Base-by-base conservation (phyloP, 2,113 vertebrate species). In the Periophthalmodon schlosseri region DNA sequence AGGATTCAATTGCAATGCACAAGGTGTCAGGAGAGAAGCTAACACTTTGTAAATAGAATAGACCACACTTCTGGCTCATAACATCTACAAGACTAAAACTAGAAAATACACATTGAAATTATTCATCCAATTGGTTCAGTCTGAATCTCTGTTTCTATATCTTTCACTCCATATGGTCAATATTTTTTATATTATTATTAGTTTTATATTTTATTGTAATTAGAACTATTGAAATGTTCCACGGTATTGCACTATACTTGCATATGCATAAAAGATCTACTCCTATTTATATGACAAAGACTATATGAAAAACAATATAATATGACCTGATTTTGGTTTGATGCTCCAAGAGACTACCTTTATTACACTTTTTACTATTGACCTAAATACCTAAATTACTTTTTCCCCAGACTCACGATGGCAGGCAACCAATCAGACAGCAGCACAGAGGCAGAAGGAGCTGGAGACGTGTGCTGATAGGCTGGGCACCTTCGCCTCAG, bases 391-490 rank as follows among this genome's bases (percentile, higher is more conserved):
- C 33, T 58, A n/a, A 0, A 36, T 70, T 44, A 6, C 47, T 16
- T 36, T 52, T 57, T 24, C 57, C 70, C 63, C 34, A 99, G 98
- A 97, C 69, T 93, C 93, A 49, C 94, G 94, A 72, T 99, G 98
- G 98, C 94, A 94, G 70, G 91, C 89, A 24, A 94, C 97, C 90
- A 98, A 95, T 72, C 94, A 95, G 88, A 94, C 92, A 1, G 96
- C 95, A 0, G 86, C 93, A 0, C 94, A 95, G 64, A 91, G 97
- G 72, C 97, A 99, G 90, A 94, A 92, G 20, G 96, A 99, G 89
- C 93, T 99, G 72, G 97, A 99, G 87, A 94, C 95, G 46, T 97
- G 96, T 0, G 97, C 90, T 0, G 96, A 95, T 60, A 94, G 96
- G 69, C 91, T 99, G 89, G 96, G 95, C 70, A 95, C 87, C 64